Evolutionary conservation across 2,797 vertebrate genomes (phyloP), one percentile per base, ranked within the genome.

Genomic region (Danio jaintianensis): DNA sequence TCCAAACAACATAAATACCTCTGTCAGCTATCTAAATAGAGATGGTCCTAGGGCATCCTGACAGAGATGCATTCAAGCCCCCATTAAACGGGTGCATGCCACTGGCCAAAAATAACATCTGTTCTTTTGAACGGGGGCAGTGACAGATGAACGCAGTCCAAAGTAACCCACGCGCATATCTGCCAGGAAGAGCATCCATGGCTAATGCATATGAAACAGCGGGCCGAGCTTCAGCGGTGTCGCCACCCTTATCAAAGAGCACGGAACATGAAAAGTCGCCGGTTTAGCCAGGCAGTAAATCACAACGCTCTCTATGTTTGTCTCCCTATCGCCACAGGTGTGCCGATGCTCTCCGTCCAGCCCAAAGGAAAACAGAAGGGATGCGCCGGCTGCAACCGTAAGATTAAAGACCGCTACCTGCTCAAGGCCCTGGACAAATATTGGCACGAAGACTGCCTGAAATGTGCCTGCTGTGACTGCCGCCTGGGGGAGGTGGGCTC

Each of bases 371-470:
- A 97, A 91, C 95, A 96, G 88, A 95, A 97, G 89, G 97, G 96
- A 88, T 99, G 98, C 0, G 97, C 98, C 0, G 98, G 98, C 88
- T 99, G 97, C 87, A 97, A 99, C 87, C 94, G 97, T 13, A 98
- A 95, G 92, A 99, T 99, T 93, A 95, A 96, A 87, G 98, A 99
- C 94, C 96, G 97, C 72, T 99, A 97, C 92, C 95, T 99, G 94
- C 94, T 99, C 87, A 97, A 98, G 94, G 98, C 97, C 0, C 87
- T 99, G 91, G 98, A 99, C 94, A 94, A 97, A 88, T 99, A 95
- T 89, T 99, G 97, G 97, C 97, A 99, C 36, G 97, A 99, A 85
- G 98, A 98, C 92, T 99, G 97, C 47, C 95, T 99, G 85, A 99
- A 99, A 91, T 99, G 98, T 11, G 96, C 96, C 91, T 99, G 97